Conservation (phyloP, 2,797 vertebrate genomes). For the Cyclopterus lumpus region DNA sequence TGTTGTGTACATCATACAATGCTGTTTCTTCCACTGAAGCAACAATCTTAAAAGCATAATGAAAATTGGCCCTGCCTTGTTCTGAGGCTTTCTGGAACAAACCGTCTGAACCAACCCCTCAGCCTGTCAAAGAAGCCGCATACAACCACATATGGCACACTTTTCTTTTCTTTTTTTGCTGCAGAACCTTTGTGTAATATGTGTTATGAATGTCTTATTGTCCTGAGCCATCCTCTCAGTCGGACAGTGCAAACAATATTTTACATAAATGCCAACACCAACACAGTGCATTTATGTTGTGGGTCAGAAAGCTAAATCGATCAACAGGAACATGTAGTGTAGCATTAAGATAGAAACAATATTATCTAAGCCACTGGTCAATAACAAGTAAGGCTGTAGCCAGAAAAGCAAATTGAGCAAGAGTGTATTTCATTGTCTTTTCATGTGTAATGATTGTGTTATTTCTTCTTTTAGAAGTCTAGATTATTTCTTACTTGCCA, state of each 20-base stretch:
- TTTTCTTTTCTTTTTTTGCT: neutral
- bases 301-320: neutral
- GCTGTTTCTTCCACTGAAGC: neutral
- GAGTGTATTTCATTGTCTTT: neutral
- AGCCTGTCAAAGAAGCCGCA: neutral
- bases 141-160: neutral
- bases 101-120: neutral
- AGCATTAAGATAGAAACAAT: too few species aligned
- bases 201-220: neutral
- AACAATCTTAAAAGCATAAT: neutral
- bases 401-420: neutral
- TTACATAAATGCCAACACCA: neutral
- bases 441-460: neutral
- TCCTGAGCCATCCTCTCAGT: neutral
- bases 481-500: too few species aligned
- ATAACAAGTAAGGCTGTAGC: too few species aligned
- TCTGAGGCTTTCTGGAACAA: neutral
- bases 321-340: too few species aligned
- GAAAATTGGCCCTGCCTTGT: neutral
- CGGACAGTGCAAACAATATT: neutral
- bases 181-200: neutral
- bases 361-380: too few species aligned
- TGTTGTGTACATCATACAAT: neutral
- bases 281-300: neutral
- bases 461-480: neutral